Conservation (phyloP, 2,888 invertebrate species). For the Volucella inflata region DNA sequence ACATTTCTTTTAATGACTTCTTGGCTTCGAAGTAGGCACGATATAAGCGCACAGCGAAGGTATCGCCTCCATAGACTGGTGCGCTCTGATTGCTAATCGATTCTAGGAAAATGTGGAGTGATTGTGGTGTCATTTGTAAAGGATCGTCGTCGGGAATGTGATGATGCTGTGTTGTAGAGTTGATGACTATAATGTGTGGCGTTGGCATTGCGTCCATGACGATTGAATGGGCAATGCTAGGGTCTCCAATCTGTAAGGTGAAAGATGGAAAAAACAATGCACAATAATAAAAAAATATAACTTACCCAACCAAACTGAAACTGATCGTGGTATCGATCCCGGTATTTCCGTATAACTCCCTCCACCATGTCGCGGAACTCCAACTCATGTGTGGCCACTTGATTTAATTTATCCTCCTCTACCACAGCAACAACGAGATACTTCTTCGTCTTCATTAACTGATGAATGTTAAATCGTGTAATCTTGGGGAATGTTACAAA, state of each 20-base stretch:
- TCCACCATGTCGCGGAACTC: constrained; percentile 94
- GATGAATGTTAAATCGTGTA: constrained; percentile 92
- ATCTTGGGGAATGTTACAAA: constrained; percentile 95
- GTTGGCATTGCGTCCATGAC: constrained; percentile 93
- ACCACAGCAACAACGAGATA: constrained; percentile 94
- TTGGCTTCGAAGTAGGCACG: constrained; percentile 93
- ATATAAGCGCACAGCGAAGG: constrained; percentile 90
- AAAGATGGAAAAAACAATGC: neutral
- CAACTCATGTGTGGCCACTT: constrained; percentile 91
- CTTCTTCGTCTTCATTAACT: constrained; percentile 92
- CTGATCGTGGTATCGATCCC: constrained; percentile 90
- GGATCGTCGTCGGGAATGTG: constrained; percentile 95
- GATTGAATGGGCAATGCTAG: constrained; percentile 96
- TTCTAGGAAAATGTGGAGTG: constrained; percentile 82
- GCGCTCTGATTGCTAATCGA: constrained; percentile 90
- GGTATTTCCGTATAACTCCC: constrained; percentile 89
- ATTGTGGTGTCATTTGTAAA: constrained; percentile 90
- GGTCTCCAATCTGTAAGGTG: constrained; percentile 87
- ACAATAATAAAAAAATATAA: neutral
- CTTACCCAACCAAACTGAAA: constrained; percentile 96
- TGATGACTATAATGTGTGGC: constrained; percentile 94
- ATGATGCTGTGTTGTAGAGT: constrained; percentile 96
- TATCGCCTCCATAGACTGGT: constrained; percentile 93
- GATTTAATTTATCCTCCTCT: constrained; percentile 93
- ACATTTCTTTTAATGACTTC: constrained; percentile 92